Base-by-base conservation (phyloP, 23 tunicate species). In the Ascidia mentula region DNA sequence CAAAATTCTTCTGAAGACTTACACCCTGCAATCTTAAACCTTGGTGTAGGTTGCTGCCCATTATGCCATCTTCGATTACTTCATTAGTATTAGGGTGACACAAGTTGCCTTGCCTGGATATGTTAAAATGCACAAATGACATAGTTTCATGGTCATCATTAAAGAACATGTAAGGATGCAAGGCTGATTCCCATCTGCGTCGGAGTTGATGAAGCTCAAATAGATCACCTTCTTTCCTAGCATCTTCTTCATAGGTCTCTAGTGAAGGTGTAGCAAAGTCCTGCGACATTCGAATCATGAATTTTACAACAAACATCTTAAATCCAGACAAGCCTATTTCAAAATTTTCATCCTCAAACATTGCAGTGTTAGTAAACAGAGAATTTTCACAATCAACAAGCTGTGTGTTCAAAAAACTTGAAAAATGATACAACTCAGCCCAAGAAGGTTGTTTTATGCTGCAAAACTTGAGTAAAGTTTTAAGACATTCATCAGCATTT, bases 241-340 rank as follows among this genome's bases (percentile, higher is more conserved):
- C 46, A 6, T 33, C 69, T 31, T 72, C 69, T 18, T 79, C 72
- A 42, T 40, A 33, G 32, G 38, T 37, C 17, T 82, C 53, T 46
- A 85, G 32, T 26, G 89, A 85, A 8, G 90, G 85, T 38, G 90
- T 86, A 38, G 90, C 90, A 80, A 86, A 86, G 60, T 86, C 90
- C 77, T 86, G 90, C 9, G 90, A 78, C 90, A 86, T 86, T 38
- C 79, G 60, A 32, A 86, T 86, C 85, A 86, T 86, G 75, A 86
- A 86, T 20, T 69, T 40, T 30, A 86, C 90, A 28, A 85, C 90
- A 74, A 86, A 86, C 40, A 33, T 18, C 34, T 86, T 86, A 32
- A 86, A 80, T 0, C 90, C 90, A 31, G 77, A n/a, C 12, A 85
- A 42, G 20, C 75, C 82, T 30, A 38, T 15, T 31, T 77, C 77